Evolutionary conservation across 64 coral and sea anemone species (phyloP), one percentile per base, ranked within the genome.

Genomic region (Dendronephthya gigantea): DNA sequence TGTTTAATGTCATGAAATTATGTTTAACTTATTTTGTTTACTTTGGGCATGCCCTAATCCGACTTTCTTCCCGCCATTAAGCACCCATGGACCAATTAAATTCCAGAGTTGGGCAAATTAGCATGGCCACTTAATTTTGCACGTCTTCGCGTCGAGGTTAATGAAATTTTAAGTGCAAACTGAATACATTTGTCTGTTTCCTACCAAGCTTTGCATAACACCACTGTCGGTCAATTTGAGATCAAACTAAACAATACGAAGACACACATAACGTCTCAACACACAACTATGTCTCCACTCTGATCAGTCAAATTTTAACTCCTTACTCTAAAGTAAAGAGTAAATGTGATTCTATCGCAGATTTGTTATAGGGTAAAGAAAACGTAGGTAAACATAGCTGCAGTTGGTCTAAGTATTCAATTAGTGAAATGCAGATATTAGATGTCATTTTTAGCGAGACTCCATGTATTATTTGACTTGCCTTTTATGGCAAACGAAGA

Each of bases 351-450:
- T 79, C 30, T 28, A 10, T 35, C 7, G 36, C 72, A 34, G 15
- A 36, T 79, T 79, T 17, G 15, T 34, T 79, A 19, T 5, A 12
- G 19, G 32, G 72, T 29, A 79, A 34, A 29, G 36, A 29, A 19
- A 10, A 79, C 9, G 30, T 79, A 39, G 72, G 72, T 33, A 79
- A 79, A 79, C 32, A 79, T 39, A 39, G 15, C 36, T 10, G 72
- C 1, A 36, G 31, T 16, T 28, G 15, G 10, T 8, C 30, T 30
- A 39, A 39, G 22, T 33, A 79, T 79, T 79, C 72, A 79, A 79
- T 79, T 79, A 79, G 36, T 15, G 72, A 79, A 79, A 79, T 39
- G 72, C 72, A 36, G 72, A 79, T 79, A 79, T 79, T 79, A 79
- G 72, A 79, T 39, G 72, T 79, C 14, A 79, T 79, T 79, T 76